A percentile compares a stretch with the other conserved stretches of the same genome.
phyloP scores from a whole-genome alignment of 2,113 vertebrate genomes.

The Chaetodon auriga region DNA sequence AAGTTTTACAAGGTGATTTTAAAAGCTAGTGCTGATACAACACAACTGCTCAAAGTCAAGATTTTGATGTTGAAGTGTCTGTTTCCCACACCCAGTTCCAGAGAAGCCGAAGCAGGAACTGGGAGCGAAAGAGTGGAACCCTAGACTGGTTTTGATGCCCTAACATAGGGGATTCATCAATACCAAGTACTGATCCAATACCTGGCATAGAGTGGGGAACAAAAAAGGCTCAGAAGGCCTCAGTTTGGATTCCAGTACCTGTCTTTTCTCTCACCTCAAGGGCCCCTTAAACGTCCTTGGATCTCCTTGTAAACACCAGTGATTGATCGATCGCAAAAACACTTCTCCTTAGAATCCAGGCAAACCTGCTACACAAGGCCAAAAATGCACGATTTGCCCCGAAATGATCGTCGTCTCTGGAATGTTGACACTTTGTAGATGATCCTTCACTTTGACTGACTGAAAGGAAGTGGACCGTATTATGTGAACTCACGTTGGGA shows the following conservation, averaged over 20 bases:
- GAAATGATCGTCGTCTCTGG: neutral
- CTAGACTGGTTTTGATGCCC: no score
- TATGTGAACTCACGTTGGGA: neutral
- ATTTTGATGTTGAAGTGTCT: neutral
- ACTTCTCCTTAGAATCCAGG: neutral
- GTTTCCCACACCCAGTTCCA: no score
- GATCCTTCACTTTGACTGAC: neutral
- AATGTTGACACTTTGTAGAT: neutral
- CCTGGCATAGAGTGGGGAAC: no score
- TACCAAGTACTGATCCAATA: no score
- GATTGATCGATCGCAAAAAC: neutral
- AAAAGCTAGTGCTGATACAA: neutral
- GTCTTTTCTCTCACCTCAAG: no score
- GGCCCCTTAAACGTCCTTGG: neutral
- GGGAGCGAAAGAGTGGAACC: no score
- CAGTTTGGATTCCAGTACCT: no score
- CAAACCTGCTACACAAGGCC: neutral
- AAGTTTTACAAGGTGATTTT: constrained; percentile 35
- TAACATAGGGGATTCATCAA: no score
- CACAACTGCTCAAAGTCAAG: constrained; percentile 21
- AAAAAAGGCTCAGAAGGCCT: no score
- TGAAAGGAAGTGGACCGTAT: neutral
- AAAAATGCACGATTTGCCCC: neutral
- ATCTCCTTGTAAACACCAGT: neutral
- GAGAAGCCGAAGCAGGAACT: no score